Evolutionary conservation across 1,140 invertebrate genomes (phyloP).

Genomic region (Pogonus chalceus): DNA sequence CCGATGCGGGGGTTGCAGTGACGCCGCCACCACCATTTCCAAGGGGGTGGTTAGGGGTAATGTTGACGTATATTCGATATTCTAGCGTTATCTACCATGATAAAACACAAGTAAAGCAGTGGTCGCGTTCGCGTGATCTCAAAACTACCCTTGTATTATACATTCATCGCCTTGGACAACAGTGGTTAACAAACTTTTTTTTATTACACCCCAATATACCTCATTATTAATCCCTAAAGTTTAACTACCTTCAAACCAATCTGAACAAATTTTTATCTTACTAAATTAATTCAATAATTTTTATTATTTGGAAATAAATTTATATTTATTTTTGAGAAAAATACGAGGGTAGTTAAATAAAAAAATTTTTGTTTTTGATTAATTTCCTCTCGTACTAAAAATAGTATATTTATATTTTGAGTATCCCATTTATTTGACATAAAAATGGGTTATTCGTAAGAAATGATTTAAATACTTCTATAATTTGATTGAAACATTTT

Average conservation of each 20-base stretch:
- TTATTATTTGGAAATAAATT: background rate
- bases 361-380: background rate
- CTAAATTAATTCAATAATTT: background rate
- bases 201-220: background rate
- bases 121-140: slow-evolving; percentile 11
- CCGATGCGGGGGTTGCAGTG: no score
- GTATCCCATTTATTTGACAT: no score
- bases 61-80: slow-evolving; percentile 19
- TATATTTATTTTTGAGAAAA: background rate
- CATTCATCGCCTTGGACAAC: background rate
- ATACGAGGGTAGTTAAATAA: background rate
- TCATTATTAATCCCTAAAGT: background rate
- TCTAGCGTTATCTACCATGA: slow-evolving; percentile 17
- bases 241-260: background rate
- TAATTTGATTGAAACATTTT: background rate
- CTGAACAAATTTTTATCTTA: background rate
- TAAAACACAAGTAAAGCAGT: slow-evolving; percentile 17
- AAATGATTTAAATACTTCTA: no score
- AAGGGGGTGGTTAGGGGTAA: no score
- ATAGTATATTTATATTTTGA: background rate
- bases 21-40: no score
- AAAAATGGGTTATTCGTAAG: no score
- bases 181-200: background rate
- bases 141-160: slow-evolving; percentile 8
- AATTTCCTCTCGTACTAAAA: background rate